Percentiles rank a stretch among this genome's conserved stretches.
Evolutionary conservation across 2,797 vertebrate species (phyloP).

Genomic region (Pseudomugil gertrudae): DNA sequence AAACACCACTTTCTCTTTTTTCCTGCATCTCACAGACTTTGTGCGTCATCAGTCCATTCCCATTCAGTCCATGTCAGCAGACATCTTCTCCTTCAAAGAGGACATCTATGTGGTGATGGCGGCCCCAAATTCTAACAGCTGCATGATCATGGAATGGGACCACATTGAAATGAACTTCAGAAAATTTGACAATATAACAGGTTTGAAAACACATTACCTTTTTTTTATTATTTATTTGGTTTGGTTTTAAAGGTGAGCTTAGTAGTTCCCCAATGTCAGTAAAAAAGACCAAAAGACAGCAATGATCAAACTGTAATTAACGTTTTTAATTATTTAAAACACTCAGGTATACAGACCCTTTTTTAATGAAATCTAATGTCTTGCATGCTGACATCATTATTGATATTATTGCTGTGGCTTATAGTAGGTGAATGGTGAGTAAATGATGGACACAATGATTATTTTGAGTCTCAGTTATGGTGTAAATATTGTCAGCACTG

Average conservation of each 20-base stretch:
- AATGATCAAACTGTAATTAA: neutral
- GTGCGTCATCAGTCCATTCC: constrained; percentile 93
- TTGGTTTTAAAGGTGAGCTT: neutral
- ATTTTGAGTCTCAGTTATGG: too few species aligned
- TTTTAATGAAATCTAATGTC: too few species aligned
- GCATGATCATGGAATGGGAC: constrained; percentile 97
- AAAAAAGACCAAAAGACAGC: constrained; percentile 9
- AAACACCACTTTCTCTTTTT: constrained; percentile 24
- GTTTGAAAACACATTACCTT: constrained; percentile 74
- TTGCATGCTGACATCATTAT: too few species aligned
- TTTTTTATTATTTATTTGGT: neutral
- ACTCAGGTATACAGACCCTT: too few species aligned
- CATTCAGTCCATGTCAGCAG: constrained; percentile 93
- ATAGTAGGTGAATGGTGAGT: too few species aligned
- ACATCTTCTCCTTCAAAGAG: constrained; percentile 94
- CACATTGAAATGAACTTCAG: constrained; percentile 98
- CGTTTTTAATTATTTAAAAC: too few species aligned
- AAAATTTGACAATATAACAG: constrained; percentile 97
- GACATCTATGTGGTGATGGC: constrained; percentile 95
- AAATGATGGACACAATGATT: too few species aligned
- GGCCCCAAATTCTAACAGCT: constrained; percentile 95
- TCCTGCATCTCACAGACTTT: constrained; percentile 85
- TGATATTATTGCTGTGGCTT: too few species aligned
- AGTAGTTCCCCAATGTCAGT: too few species aligned
- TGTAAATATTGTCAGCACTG: too few species aligned